Conservation (phyloP, 2,113 vertebrate species). For the Eira barbara region DNA sequence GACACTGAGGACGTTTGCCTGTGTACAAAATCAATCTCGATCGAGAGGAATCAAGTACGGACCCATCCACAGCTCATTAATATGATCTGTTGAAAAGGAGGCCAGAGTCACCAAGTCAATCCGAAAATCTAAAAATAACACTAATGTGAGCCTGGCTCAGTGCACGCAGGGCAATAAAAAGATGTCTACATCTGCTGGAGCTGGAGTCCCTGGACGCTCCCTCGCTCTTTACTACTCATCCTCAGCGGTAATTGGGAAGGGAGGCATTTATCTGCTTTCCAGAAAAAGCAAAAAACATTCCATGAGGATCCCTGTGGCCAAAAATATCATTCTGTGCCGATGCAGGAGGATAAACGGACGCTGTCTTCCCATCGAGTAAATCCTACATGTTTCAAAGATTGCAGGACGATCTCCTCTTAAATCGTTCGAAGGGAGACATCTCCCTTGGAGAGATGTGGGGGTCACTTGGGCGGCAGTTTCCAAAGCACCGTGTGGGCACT, state of each 20-base stretch:
- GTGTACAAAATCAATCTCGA: background rate
- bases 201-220: background rate
- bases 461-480: background rate
- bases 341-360: background rate
- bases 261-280: slow-evolving; percentile 40
- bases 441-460: background rate
- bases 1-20: background rate
- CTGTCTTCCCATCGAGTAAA: background rate
- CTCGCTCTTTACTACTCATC: background rate
- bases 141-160: background rate
- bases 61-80: slow-evolving; percentile 49
- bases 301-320: background rate
- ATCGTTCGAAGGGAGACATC: background rate
- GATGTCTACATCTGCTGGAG: background rate
- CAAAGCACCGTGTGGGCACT: background rate
- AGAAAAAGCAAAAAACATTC: slow-evolving; percentile 54
- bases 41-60: slow-evolving; percentile 40
- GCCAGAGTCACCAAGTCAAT: slow-evolving; percentile 20
- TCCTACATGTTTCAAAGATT: background rate
- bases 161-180: background rate
- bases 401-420: background rate
- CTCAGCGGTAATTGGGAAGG: background rate
- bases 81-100: slow-evolving; percentile 34
- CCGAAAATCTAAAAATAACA: slow-evolving; percentile 21
- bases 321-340: slow-evolving; percentile 31